Evolutionary conservation across 35 echinoderm and acorn worm genomes (phyloP).

Genomic region (Heliocidaris erythrogramma): DNA sequence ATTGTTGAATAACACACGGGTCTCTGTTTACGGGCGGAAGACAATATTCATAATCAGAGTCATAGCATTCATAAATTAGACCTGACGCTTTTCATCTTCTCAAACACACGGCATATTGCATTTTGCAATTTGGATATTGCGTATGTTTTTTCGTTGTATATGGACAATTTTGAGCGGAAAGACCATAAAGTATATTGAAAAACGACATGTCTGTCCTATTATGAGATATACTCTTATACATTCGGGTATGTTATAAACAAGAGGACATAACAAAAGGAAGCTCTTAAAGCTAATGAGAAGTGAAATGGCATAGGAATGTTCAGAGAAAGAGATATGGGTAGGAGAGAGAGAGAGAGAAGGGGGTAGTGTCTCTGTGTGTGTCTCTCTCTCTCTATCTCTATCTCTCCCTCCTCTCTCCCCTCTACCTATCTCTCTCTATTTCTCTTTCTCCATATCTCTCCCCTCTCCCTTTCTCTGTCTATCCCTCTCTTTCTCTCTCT

Average conservation of each 20-base stretch:
- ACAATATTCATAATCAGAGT: not conserved
- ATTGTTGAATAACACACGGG: not conserved
- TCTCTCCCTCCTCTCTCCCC: not conserved
- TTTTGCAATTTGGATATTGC: not conserved
- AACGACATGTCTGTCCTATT: no score
- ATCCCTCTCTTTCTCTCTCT: not conserved
- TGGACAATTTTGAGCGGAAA: not conserved
- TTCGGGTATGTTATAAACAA: not conserved
- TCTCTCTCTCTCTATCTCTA: not conserved
- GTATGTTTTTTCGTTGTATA: not conserved
- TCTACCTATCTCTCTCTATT: no score
- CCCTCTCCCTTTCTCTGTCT: not conserved
- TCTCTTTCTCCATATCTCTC: not conserved
- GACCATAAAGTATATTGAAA: not conserved
- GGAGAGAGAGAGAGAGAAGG: not conserved
- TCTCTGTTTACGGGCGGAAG: not conserved
- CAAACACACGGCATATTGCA: not conserved
- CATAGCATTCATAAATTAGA: not conserved
- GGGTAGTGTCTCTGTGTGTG: not conserved
- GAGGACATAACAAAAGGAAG: not conserved
- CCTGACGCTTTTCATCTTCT: not conserved
- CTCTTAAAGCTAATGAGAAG: not conserved
- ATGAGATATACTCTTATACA: not conserved
- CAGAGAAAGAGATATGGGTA: not conserved
- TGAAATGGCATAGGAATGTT: not conserved